Evolutionary conservation across 2,113 vertebrate genomes (phyloP).

Genomic region (Smithornis capensis): DNA sequence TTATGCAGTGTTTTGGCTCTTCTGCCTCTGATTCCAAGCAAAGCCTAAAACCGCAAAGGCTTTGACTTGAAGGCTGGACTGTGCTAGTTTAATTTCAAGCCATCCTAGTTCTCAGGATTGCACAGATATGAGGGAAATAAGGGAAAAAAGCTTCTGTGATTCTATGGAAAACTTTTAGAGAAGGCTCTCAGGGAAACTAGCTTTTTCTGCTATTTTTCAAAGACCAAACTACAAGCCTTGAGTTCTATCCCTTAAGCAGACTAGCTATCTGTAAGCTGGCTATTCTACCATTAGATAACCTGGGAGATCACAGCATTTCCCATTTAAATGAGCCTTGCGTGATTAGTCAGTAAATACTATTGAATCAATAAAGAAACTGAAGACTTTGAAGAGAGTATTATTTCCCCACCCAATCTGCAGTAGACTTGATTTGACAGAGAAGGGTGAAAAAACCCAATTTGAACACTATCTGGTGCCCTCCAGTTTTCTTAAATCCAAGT

Average conservation of each 20-base stretch:
- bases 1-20: conserved; percentile 10
- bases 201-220: no score
- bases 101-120: neutral
- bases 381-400: neutral
- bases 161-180: neutral
- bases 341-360: neutral
- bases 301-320: neutral
- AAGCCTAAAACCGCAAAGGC: neutral
- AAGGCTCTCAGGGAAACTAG: no score
- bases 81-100: neutral
- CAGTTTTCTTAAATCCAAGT: neutral
- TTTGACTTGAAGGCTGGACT: neutral
- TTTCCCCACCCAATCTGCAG: neutral
- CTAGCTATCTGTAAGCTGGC: neutral
- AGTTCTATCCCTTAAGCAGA: neutral
- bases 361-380: neutral
- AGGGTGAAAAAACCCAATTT: neutral
- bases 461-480: neutral
- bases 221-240: neutral
- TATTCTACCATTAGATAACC: neutral
- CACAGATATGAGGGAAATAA: neutral
- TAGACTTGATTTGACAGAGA: neutral
- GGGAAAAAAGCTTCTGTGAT: neutral
- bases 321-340: neutral
- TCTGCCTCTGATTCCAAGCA: conserved; percentile 2